A percentile compares a stretch with the other conserved stretches of the same genome.
Conservation (phyloP, 1,140 invertebrate genomes). For the Leptinotarsa texana region DNA sequence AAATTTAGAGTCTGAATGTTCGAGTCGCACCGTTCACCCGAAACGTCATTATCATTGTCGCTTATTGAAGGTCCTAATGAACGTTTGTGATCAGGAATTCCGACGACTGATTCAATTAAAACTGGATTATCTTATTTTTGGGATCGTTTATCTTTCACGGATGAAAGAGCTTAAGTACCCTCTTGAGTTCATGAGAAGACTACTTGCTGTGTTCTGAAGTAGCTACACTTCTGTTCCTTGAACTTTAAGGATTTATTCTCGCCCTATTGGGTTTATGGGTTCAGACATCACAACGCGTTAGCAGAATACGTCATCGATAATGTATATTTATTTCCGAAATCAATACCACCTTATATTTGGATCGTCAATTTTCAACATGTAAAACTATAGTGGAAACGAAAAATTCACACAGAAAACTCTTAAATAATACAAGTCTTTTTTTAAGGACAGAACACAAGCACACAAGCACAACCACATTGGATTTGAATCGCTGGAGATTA, state of each 20-base stretch:
- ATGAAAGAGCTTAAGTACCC: slow-evolving; percentile 29
- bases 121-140: slow-evolving; percentile 37
- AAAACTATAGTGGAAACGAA: too few relatives aligned
- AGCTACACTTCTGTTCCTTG: neutral
- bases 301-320: too few relatives aligned
- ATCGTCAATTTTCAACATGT: too few relatives aligned
- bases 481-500: too few relatives aligned
- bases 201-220: neutral
- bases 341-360: too few relatives aligned
- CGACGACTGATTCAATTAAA: slow-evolving; percentile 36
- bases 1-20: neutral
- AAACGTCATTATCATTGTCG: slow-evolving; percentile 36
- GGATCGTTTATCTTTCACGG: slow-evolving; percentile 37
- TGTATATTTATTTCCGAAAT: too few relatives aligned
- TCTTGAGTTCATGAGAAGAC: neutral
- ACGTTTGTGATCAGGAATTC: slow-evolving; percentile 31
- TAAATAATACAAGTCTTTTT: too few relatives aligned
- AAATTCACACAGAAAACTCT: too few relatives aligned
- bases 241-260: neutral
- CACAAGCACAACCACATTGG: too few relatives aligned
- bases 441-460: too few relatives aligned
- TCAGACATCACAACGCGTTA: neutral
- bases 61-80: slow-evolving; percentile 37
- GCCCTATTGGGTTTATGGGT: neutral
- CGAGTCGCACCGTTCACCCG: slow-evolving; percentile 29